phyloP scores from a whole-genome alignment of 1,140 invertebrate species.

The Belonocnema kinseyi region DNA sequence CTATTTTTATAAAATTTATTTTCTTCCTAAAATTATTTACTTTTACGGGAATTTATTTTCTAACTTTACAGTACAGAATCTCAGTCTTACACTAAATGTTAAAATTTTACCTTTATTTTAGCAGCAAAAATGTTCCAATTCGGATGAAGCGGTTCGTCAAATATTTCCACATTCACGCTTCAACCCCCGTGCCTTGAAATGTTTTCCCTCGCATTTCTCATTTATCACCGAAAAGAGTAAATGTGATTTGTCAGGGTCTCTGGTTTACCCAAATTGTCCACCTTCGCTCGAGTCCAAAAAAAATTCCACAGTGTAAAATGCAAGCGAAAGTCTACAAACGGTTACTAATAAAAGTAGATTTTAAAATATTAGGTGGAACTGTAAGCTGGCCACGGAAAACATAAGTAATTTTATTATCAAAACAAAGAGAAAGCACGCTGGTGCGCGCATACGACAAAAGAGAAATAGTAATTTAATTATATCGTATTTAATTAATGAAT shows the following conservation, averaged over 20 bases:
- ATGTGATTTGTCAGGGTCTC: background rate
- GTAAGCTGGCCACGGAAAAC: background rate
- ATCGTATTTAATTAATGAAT: constrained; percentile 20
- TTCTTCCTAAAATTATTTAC: no score
- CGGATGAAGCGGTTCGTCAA: constrained; percentile 12
- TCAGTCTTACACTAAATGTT: no score
- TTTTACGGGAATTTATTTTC: no score
- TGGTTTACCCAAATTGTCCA: constrained; percentile 6
- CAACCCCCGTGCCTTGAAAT: constrained; percentile 30
- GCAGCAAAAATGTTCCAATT: background rate
- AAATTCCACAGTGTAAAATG: background rate
- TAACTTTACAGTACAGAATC: no score
- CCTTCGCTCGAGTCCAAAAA: constrained; percentile 31
- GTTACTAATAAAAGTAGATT: constrained; percentile 1
- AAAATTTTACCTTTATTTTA: no score
- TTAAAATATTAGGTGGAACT: background rate
- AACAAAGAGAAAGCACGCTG: constrained; percentile 25
- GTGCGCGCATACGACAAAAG: constrained; percentile 25
- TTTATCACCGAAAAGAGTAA: constrained; percentile 19
- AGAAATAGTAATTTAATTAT: constrained; percentile 22
- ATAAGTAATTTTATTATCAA: constrained; percentile 3
- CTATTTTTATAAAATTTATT: no score
- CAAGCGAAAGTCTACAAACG: background rate
- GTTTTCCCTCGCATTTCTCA: constrained; percentile 19
- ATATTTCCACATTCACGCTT: constrained; percentile 36